Base-by-base conservation (phyloP, 2,888 invertebrate genomes). In the Magallana nippona region DNA sequence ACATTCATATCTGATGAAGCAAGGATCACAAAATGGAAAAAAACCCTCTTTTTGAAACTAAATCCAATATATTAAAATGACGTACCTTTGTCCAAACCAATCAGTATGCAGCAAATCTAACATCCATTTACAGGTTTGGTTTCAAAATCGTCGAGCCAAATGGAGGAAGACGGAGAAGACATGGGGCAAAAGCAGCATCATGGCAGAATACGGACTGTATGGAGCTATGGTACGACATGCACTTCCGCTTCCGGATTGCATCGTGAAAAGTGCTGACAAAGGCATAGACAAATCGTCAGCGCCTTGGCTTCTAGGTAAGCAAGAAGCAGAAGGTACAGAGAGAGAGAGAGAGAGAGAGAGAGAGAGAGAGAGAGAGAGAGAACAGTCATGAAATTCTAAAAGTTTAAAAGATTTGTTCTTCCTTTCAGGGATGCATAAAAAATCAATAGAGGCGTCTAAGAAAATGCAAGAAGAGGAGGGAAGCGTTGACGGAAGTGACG, bases 121-220 rank as follows among this genome's bases (percentile, higher is more conserved):
- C n/a, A n/a, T 60, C 5, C 15, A 15, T 60, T 85, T 89, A 2
- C 95, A 99, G 99, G 99, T 99, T 83, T 99, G 99, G 99, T 99
- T 98, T 95, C 98, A 98, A 95, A 99, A 99, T 95, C 96, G 99
- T 32, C 96, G 99, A 79, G 99, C 99, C 92, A 99, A 99, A 94
- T 99, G 99, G 99, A 96, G 99, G 88, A 99, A 99, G 95, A 99
- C 99, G 83, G 99, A 99, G 95, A 99, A 99, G 94, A 99, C 98
- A 91, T 99, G 99, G 99, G 99, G 99, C 80, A 96, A 98, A 92
- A 98, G 98, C 94, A 99, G 99, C 91, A 99, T 99, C 94, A 99
- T 99, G 99, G 99, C 99, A 89, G 99, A 99, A 95, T 99, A 99
- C 94, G 99, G 99, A 3, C 96, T 99, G 80, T 99, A 99, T 95